These are phyloP conservation scores for Drosophila ananassae DNA, from an alignment of 1,140 invertebrate species.

Conservation along the genomic window DNA sequence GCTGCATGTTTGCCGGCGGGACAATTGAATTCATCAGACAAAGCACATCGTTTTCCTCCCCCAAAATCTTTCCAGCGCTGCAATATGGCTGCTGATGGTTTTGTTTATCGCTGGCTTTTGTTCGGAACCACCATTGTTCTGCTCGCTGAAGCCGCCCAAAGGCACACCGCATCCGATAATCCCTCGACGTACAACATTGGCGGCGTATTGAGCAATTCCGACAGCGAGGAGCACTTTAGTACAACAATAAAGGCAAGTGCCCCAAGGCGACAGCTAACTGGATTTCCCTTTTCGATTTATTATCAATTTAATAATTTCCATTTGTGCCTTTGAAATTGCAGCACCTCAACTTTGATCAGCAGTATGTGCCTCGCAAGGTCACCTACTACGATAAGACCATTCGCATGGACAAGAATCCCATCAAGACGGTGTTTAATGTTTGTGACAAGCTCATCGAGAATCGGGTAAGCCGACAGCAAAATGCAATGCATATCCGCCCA, in stretches of 20 bases:
- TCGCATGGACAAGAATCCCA: slow-evolving; percentile 97
- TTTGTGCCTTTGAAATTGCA: slow-evolving; percentile 22
- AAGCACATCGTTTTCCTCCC: slow-evolving; percentile 38
- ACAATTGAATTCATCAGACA: slow-evolving; percentile 40
- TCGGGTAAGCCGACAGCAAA: slow-evolving; percentile 85
- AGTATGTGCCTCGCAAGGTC: slow-evolving; percentile 91
- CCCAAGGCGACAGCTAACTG: slow-evolving; percentile 31
- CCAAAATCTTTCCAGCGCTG: slow-evolving; percentile 38
- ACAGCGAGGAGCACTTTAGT: slow-evolving; percentile 90
- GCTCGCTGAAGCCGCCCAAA: slow-evolving; percentile 58
- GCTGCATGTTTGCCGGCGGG: slow-evolving; percentile 29
- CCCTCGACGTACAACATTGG: slow-evolving; percentile 93
- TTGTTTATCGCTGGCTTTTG: slow-evolving; percentile 67
- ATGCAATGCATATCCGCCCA: slow-evolving; percentile 57
- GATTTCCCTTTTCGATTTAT: slow-evolving; percentile 35
- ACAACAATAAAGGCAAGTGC: slow-evolving; percentile 91
- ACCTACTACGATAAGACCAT: slow-evolving; percentile 94
- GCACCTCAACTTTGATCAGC: slow-evolving; percentile 89
- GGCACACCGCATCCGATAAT: slow-evolving; percentile 85
- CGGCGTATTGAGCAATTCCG: slow-evolving; percentile 93
- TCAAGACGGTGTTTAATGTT: slow-evolving; percentile 95
- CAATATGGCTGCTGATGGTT: slow-evolving; percentile 58
- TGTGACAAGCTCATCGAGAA: slow-evolving; percentile 94
- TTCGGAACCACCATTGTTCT: slow-evolving; percentile 59
- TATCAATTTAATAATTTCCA: slow-evolving; percentile 7